These are phyloP conservation scores for Pseudolaguvia tuberculata DNA, from an alignment of 2,113 vertebrate species.

Conservation along the genomic window DNA sequence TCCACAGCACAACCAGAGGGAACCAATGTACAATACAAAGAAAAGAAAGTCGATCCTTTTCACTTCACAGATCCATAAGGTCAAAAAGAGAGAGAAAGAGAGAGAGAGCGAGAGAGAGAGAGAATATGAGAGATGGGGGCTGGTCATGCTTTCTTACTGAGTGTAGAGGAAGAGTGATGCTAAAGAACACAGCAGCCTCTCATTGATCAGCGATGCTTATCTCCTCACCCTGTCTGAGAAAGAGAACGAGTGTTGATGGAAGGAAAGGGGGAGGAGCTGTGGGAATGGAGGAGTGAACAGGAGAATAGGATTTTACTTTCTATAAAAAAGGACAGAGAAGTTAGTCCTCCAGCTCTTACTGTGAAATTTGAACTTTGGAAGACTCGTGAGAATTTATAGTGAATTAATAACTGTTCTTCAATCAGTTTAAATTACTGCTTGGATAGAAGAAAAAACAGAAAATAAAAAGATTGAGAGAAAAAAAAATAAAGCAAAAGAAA, in stretches of 20 bases:
- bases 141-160: too few species aligned
- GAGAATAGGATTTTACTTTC: slow-evolving; percentile 31
- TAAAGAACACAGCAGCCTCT: slow-evolving; percentile 38
- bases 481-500: too few species aligned
- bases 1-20: slow-evolving; percentile 38
- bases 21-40: slow-evolving; percentile 48
- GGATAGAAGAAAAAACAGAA: too few species aligned
- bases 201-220: slow-evolving; percentile 46
- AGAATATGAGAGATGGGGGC: too few species aligned
- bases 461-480: too few species aligned
- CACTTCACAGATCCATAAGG: slow-evolving; percentile 40
- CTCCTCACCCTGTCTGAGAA: slow-evolving; percentile 38
- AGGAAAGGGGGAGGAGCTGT: slow-evolving; percentile 20
- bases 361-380: neutral
- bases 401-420: too few species aligned
- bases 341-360: neutral
- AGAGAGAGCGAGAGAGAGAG: too few species aligned
- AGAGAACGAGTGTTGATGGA: slow-evolving; percentile 31
- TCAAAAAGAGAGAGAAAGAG: neutral
- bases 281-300: slow-evolving; percentile 15
- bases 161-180: neutral
- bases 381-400: neutral
- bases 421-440: too few species aligned
- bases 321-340: slow-evolving; percentile 1
- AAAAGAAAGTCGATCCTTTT: slow-evolving; percentile 40